Evolutionary conservation across 2,888 invertebrate species (phyloP), one percentile per base, ranked within the genome.

Genomic region (Drosophila heteroneura): DNA sequence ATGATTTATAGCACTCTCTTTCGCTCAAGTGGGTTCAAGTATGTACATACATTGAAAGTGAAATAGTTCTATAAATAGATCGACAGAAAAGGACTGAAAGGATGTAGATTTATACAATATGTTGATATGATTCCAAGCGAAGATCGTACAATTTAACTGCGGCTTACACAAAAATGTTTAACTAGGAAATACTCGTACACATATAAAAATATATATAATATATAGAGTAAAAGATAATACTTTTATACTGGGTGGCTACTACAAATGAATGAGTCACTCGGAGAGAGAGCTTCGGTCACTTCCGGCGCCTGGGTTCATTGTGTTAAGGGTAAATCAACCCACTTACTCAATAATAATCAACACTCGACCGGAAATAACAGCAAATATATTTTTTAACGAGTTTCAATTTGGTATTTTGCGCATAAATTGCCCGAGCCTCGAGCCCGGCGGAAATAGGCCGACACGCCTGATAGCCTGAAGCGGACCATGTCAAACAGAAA

Each of bases 391-490:
- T 70, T 73, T 69, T 65, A 83, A 81, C 79, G 75, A 79, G 81
- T 74, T 82, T 77, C 74, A 70, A 85, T 74, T 88, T 67, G 64
- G 74, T 63, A 57, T 57, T 73, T 65, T 67, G 44, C 58, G 82
- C 86, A 81, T 86, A 86, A 83, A 83, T 86, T 83, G 85, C 54
- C 66, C 49, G 57, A 33, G 58, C 22, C 16, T 2, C 30, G 41
- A 58, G 92, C n/a, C n/a, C n/a, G 28, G n/a, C 57, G 91, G 91
- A 91, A 92, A 83, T 90, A 84, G 81, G 70, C 89, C 80, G 91
- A 92, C 91, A 91, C 91, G 91, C 84, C 91, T 90, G 91, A 86
- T 79, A 79, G 85, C 63, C 74, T 68, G 73, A 80, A 83, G 68
- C 78, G 77, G 86, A 79, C 58, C 44, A 44, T 30, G 58, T 30